A percentile compares a stretch with the other conserved stretches of the same genome.
These are phyloP conservation scores for Drosophila anceps DNA, from an alignment of 2,888 invertebrate species.

Conservation along the genomic window DNA sequence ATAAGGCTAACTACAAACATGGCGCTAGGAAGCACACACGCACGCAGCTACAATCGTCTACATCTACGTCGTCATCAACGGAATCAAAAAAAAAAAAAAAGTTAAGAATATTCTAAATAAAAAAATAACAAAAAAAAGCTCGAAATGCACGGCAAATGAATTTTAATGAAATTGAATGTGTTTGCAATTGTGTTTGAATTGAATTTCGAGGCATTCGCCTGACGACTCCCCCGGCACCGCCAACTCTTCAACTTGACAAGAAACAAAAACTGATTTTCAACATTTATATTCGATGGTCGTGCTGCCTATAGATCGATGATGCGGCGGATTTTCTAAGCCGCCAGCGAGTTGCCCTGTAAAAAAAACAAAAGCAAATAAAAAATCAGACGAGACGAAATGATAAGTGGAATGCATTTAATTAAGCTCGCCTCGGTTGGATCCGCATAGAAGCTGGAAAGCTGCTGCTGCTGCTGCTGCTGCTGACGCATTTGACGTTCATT, in stretches of 20 bases:
- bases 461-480: conserved; percentile 32
- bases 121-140: conserved; percentile 42
- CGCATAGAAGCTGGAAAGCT: conserved; percentile 26
- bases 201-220: conserved; percentile 42
- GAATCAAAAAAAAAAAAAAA: conserved; percentile 7
- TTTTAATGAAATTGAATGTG: conserved; percentile 55
- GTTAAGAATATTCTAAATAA: conserved; percentile 43
- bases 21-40: conserved; percentile 72
- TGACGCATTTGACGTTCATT: conserved; percentile 42
- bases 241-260: conserved; percentile 8
- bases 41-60: conserved; percentile 49
- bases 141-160: conserved; percentile 64
- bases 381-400: neutral
- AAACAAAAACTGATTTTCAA: conserved; percentile 17
- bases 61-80: conserved; percentile 30
- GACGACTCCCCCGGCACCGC: conserved; percentile 2
- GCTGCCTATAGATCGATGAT: conserved; percentile 24
- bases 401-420: conserved; percentile 10
- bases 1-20: conserved; percentile 49
- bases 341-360: conserved; percentile 45
- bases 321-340: conserved; percentile 45
- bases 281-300: conserved; percentile 57
- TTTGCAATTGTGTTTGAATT: conserved; percentile 25
- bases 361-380: conserved; percentile 1
- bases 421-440: conserved; percentile 38